These are phyloP conservation scores for Pseudomyrmex pallidus DNA, from an alignment of 1,140 invertebrate species.

Conservation along the genomic window DNA sequence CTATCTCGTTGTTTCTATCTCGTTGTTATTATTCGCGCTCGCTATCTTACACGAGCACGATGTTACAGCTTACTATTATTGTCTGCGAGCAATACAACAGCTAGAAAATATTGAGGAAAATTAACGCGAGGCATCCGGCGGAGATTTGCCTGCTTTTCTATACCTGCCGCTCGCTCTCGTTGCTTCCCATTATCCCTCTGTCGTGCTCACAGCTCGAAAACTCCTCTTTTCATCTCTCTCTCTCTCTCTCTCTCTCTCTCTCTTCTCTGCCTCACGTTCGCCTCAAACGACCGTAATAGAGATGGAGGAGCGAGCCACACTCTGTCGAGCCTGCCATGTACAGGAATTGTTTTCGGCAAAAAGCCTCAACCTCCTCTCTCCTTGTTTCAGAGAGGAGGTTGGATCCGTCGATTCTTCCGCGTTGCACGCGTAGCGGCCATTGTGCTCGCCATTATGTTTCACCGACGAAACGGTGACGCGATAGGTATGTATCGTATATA, in stretches of 20 bases:
- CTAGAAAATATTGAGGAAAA: constrained; percentile 41
- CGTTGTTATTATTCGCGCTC: constrained; percentile 9
- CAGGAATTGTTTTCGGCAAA: constrained; percentile 38
- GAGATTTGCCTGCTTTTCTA: constrained; percentile 27
- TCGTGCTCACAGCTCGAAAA: constrained; percentile 32
- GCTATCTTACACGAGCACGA: not conserved
- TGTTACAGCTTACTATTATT: not conserved
- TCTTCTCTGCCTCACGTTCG: not conserved
- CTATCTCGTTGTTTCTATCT: constrained; percentile 42
- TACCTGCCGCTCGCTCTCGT: not conserved
- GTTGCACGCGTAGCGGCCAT: constrained; percentile 2
- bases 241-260: not conserved
- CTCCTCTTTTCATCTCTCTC: constrained; percentile 6
- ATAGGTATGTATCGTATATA: too few relatives aligned
- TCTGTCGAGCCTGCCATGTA: not conserved
- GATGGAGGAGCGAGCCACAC: not conserved
- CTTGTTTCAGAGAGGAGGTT: constrained; percentile 1
- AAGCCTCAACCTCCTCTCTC: not conserved
- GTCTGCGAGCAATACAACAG: constrained; percentile 26
- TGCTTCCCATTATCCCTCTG: constrained; percentile 34
- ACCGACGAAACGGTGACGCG: not conserved
- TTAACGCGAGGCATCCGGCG: constrained; percentile 3
- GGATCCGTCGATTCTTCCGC: not conserved
- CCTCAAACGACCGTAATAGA: constrained; percentile 7
- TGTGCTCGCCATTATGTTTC: constrained; percentile 36